Base-by-base conservation (phyloP, 2,113 vertebrate species). In the Mustela nigripes region DNA sequence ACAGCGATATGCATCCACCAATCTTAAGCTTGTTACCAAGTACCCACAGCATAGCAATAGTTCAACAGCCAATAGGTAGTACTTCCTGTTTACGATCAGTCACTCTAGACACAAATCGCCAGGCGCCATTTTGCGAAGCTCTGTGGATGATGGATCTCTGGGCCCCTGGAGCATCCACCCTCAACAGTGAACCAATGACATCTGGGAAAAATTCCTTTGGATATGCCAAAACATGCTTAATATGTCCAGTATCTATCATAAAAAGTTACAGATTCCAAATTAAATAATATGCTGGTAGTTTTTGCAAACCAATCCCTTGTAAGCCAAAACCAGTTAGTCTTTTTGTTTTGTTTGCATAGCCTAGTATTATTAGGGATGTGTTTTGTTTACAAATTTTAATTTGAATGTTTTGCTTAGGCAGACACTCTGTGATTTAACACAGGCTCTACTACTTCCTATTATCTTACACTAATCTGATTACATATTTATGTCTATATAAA, bases 221-320 rank as follows among this genome's bases (percentile, higher is more conserved):
- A 82, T 89, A 78, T 53, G 36, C 50, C 60, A 95, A 88, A 96
- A 90, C 6, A 91, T 86, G 88, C 31, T 85, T 89, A 91, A 19
- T 62, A 76, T 88, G 50, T n/a, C 63, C 39, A 95, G 10, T 50
- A 86, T 36, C 19, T 28, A 95, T 16, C 21, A 69, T 73, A 96
- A 89, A 16, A 91, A n/a, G 24, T 92, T 86, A 89, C 14, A 76
- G 65, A 89, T 89, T 86, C 28, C 93, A 92, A 94, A 89, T 48
- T 19, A 91, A 81, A 73, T 79, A 87, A 95, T n/a, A 94, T 42
- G 14, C 36, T 81, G 42, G 28, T 48, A 33, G 31, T 16, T 76
- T 97, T 91, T 78, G 50, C 11, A 94, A 86, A 74, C 21, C 85
- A 48, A 45, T 73, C n/a, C 4, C 12, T 26, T 96, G 1, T 82